These are phyloP conservation scores for Chaetorhynchus papuensis DNA, from an alignment of 2,113 vertebrate genomes.

Conservation along the genomic window DNA sequence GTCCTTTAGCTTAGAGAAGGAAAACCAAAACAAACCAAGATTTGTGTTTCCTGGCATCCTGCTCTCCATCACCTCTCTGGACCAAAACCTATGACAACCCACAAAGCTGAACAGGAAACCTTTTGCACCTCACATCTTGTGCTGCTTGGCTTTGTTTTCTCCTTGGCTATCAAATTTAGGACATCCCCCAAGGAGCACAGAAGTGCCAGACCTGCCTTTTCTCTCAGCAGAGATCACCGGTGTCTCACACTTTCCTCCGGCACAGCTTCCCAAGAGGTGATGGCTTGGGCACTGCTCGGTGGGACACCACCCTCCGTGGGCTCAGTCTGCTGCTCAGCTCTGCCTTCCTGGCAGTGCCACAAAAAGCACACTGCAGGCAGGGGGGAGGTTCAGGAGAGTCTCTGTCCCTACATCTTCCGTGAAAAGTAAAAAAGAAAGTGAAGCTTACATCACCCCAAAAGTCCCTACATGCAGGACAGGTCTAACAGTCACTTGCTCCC, in stretches of 20 bases:
- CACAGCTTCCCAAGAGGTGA: neutral
- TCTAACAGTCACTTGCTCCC: neutral
- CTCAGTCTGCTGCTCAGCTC: neutral
- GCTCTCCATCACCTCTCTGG: neutral
- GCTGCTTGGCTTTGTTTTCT: neutral
- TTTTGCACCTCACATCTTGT: neutral
- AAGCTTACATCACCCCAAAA: neutral
- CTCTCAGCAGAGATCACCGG: neutral
- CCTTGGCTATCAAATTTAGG: neutral
- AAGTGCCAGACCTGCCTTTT: neutral
- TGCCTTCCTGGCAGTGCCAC: neutral
- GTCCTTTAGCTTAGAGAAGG: neutral
- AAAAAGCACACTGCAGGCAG: neutral
- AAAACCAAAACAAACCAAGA: neutral
- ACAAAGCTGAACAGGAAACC: neutral
- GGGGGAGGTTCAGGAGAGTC: neutral
- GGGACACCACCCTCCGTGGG: neutral
- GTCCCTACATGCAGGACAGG: neutral
- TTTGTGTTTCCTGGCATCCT: neutral
- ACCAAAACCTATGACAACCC: neutral
- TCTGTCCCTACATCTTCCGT: neutral
- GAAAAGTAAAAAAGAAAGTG: neutral
- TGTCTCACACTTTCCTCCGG: neutral
- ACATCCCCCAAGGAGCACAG: neutral
- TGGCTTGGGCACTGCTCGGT: neutral